Conservation (phyloP, 2,888 invertebrate species). For the Oligia strigilis region DNA sequence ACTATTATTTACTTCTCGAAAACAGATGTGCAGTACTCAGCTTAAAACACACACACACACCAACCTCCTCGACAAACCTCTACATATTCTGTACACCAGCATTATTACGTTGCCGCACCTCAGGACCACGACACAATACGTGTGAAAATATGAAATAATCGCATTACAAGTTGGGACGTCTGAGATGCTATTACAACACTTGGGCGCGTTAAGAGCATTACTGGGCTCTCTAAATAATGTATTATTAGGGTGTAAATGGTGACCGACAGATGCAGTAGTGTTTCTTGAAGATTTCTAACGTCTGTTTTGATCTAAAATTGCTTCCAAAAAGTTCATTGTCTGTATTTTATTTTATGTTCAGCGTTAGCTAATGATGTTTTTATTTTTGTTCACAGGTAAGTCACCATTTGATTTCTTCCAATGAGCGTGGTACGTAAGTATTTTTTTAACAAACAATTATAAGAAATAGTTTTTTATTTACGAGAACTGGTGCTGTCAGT, state of each 20-base stretch:
- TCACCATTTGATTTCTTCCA: background rate
- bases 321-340: background rate
- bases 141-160: conserved; percentile 68
- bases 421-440: conserved; percentile 13
- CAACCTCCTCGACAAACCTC: background rate
- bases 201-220: conserved; percentile 69
- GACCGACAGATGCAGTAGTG: conserved; percentile 18
- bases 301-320: background rate
- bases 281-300: background rate
- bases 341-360: background rate
- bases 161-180: conserved; percentile 64
- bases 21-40: conserved; percentile 21
- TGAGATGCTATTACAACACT: conserved; percentile 57
- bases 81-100: conserved; percentile 1
- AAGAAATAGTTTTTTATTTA: background rate
- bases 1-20: background rate
- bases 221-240: conserved; percentile 64
- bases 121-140: conserved; percentile 46
- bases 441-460: background rate
- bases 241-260: conserved; percentile 42
- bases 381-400: conserved; percentile 56
- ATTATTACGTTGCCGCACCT: conserved; percentile 46
- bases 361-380: background rate
- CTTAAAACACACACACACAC: conserved; percentile 20
- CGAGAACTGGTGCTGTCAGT: background rate